A percentile compares a stretch with the other conserved stretches of the same genome.
phyloP scores from a whole-genome alignment of 2,113 vertebrate species.

The Numenius arquata region DNA sequence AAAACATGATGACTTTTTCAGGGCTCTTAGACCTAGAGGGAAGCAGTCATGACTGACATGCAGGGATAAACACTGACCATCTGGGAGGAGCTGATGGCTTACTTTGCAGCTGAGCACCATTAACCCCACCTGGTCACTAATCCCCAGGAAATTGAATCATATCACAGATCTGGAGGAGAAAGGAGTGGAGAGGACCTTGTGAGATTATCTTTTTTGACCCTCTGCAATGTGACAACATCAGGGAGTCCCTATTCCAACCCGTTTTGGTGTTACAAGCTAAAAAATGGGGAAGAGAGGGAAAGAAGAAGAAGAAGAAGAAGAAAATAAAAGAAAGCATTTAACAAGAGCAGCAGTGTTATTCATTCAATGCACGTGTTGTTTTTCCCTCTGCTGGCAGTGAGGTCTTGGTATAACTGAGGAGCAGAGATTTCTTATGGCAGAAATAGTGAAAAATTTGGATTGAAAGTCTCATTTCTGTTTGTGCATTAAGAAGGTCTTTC shows the following conservation, averaged over 20 bases:
- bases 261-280: background rate
- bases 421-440: background rate
- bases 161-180: background rate
- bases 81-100: background rate
- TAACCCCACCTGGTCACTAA: background rate
- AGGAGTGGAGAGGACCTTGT: background rate
- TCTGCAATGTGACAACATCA: background rate
- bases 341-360: background rate
- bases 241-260: background rate
- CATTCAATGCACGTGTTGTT: rapidly evolving
- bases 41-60: background rate
- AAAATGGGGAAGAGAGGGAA: background rate
- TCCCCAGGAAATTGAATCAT: background rate
- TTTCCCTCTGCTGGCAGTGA: background rate
- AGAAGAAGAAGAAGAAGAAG: background rate
- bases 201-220: background rate
- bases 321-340: background rate
- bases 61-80: background rate
- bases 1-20: background rate
- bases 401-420: background rate
- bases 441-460: background rate
- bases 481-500: background rate
- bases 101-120: background rate
- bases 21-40: background rate
- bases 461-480: background rate